These are phyloP conservation scores for Tonatia bakeri DNA, from an alignment of 2,113 vertebrate genomes.

Conservation along the genomic window DNA sequence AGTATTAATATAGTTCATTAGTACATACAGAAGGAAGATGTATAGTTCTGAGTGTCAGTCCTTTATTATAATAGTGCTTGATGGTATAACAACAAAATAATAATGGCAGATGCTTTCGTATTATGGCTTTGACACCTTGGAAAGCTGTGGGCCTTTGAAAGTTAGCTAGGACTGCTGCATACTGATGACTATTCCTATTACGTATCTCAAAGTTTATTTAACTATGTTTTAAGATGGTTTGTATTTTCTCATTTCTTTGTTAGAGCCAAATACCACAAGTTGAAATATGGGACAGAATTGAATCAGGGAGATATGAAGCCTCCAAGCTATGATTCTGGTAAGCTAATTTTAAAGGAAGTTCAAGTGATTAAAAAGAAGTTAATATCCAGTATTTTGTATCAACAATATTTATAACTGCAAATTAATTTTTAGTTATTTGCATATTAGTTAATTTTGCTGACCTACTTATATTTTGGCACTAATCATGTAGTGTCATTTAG, in stretches of 20 bases:
- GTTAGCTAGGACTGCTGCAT: not conserved
- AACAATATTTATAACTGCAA: conserved; percentile 27
- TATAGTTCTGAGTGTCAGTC: not conserved
- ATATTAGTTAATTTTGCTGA: conserved; percentile 33
- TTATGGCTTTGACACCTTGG: not conserved
- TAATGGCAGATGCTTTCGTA: not conserved
- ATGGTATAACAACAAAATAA: not conserved
- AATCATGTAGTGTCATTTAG: not conserved
- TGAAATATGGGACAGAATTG: conserved; percentile 98
- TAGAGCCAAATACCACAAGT: conserved; percentile 98
- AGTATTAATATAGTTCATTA: not conserved
- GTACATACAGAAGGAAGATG: conserved; percentile 14
- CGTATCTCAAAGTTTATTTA: conserved; percentile 46
- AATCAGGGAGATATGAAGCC: conserved; percentile 99
- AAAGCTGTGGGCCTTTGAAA: not conserved
- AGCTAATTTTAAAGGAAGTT: conserved; percentile 74
- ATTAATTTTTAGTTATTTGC: conserved; percentile 35
- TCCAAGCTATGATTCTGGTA: conserved; percentile 98
- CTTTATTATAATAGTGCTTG: not conserved
- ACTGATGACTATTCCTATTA: not conserved
- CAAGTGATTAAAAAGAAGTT: conserved; percentile 48
- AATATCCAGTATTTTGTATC: conserved; percentile 40
- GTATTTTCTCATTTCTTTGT: conserved; percentile 63
- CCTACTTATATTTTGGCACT: conserved; percentile 1
- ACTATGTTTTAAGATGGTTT: conserved; percentile 67